Evolutionary conservation across 2,113 vertebrate species (phyloP), one percentile per base, ranked within the genome.

Genomic region (Urocitellus parryii): DNA sequence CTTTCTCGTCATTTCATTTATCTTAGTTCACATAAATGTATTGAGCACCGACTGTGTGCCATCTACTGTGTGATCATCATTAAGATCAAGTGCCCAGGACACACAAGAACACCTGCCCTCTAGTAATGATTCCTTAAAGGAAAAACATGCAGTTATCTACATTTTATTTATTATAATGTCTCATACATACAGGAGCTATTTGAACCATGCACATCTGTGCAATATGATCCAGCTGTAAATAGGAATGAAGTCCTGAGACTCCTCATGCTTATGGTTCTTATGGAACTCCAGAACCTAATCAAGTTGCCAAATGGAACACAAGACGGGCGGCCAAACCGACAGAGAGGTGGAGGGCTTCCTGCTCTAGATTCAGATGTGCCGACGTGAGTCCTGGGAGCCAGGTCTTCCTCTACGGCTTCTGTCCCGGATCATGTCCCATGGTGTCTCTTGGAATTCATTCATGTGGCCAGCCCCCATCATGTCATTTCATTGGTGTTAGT

Each of bases 221-320:
- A 9, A 45, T 45, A 45, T 45, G 45, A 9, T 45, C 45, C 45
- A 45, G 45, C 45, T 45, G 45, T 45, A 45, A 45, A 45, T 45
- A 45, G 45, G 45, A 45, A 45, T 45, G 45, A 45, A 45, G 45
- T 45, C 45, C 45, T 45, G 45, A 74, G 63, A 53, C 1, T 25
- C 37, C 45, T 42, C 58, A 20, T 10, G 65, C 18, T 53, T 24
- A 18, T 2, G n/a, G 65, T 34, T 48, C 72, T 79, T 48, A 42
- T 0, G 3, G 6, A 94, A 67, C 0, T 2, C 11, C 56, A 45
- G 13, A 53, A 61, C 25, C 13, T 32, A n/a, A 53, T 24, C 6
- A 32, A 77, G 42, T 37, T 39, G 29, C 63, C n/a, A 63, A 48
- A 22, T 14, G 2, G 48, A 37, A 48, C 56, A 45, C 32, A 37